phyloP scores from a whole-genome alignment of 2,113 vertebrate genomes.

The Neodon shergylaensis region DNA sequence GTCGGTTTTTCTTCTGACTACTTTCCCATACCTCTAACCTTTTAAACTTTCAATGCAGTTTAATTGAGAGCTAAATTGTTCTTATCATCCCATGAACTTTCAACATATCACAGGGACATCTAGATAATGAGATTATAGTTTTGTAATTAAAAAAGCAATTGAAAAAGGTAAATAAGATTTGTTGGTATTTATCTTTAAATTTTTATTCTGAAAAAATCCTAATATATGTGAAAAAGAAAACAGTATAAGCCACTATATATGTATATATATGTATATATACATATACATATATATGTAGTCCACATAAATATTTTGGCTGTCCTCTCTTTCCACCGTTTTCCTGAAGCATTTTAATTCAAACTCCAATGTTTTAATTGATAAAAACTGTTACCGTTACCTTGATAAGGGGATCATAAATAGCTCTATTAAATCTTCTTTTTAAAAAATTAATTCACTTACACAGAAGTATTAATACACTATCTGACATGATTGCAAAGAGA shows the following conservation, averaged over 20 bases:
- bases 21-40: background rate
- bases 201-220: background rate
- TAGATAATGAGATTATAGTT: background rate
- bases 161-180: slow-evolving; percentile 11
- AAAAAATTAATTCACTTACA: background rate
- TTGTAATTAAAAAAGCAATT: background rate
- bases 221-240: background rate
- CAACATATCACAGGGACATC: background rate
- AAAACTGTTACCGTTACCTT: background rate
- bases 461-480: background rate
- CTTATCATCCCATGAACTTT: background rate
- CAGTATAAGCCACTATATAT: background rate
- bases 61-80: background rate
- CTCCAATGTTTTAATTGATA: background rate
- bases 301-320: background rate
- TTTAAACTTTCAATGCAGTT: background rate
- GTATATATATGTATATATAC: no score
- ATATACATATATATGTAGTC: background rate
- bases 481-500: background rate
- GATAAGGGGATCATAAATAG: background rate
- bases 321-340: background rate
- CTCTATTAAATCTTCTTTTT: background rate
- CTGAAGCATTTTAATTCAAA: background rate
- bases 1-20: background rate
- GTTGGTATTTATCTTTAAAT: background rate